These are phyloP conservation scores for Entelurus aequoreus DNA, from an alignment of 2,113 vertebrate species.

Conservation along the genomic window DNA sequence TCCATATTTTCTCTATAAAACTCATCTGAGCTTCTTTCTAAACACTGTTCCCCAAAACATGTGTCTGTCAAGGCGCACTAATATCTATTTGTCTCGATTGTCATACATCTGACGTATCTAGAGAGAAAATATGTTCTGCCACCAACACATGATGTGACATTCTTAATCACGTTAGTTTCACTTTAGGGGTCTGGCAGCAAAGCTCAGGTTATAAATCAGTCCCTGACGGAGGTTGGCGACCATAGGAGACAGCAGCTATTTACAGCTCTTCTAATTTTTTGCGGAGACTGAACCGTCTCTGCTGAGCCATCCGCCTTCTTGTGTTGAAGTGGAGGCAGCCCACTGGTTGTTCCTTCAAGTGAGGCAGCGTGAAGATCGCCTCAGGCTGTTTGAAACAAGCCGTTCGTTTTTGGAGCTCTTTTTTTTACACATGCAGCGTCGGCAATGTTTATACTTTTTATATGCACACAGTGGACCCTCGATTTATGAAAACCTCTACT, in stretches of 20 bases:
- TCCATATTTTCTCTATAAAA: background rate
- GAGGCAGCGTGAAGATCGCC: slow-evolving; percentile 41
- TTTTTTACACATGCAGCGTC: no score
- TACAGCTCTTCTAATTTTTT: slow-evolving; percentile 29
- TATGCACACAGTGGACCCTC: no score
- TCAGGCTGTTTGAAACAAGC: slow-evolving; percentile 46
- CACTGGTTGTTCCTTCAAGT: slow-evolving; percentile 44
- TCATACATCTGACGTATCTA: slow-evolving; percentile 32
- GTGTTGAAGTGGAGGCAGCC: slow-evolving; percentile 35
- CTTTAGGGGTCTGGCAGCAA: slow-evolving; percentile 29
- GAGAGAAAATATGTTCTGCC: slow-evolving; percentile 31
- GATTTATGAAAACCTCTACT: no score
- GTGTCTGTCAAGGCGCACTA: slow-evolving; percentile 19
- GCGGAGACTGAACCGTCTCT: slow-evolving; percentile 15
- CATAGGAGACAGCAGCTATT: slow-evolving; percentile 40
- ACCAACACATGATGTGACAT: slow-evolving; percentile 19
- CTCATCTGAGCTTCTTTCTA: slow-evolving; percentile 17
- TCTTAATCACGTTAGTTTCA: slow-evolving; percentile 47
- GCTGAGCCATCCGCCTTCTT: slow-evolving; percentile 26
- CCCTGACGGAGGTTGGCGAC: slow-evolving; percentile 35
- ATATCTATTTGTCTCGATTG: slow-evolving; percentile 21
- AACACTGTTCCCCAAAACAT: slow-evolving; percentile 9
- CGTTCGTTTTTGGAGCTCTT: no score
- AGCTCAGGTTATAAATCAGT: slow-evolving; percentile 36
- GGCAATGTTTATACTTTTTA: no score